Evolutionary conservation across 1,140 invertebrate species (phyloP).

Genomic region (Leptoteleia sp.): DNA sequence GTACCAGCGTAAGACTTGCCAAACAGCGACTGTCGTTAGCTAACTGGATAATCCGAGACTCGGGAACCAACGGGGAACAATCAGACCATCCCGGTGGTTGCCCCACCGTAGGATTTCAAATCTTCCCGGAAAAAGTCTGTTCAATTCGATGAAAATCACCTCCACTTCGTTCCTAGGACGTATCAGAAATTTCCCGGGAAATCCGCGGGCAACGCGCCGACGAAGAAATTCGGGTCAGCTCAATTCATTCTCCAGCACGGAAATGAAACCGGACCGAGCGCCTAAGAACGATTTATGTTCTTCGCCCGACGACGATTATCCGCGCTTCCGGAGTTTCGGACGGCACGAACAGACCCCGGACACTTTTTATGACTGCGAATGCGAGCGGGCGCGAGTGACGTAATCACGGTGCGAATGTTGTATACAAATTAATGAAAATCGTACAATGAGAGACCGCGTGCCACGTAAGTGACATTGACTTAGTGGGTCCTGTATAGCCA

Average conservation of each 20-base stretch:
- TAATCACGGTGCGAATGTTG: slow-evolving; percentile 32
- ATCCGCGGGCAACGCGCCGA: neutral
- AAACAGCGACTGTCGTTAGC: slow-evolving; percentile 2
- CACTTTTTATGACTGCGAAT: slow-evolving; percentile 42
- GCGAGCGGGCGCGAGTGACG: slow-evolving; percentile 30
- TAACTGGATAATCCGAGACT: neutral
- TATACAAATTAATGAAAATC: slow-evolving; percentile 4
- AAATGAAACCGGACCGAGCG: slow-evolving; percentile 23
- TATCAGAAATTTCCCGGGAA: slow-evolving; percentile 4
- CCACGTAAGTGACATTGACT: slow-evolving; percentile 77
- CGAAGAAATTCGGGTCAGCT: slow-evolving; percentile 25
- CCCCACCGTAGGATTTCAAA: neutral
- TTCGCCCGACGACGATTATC: slow-evolving; percentile 9
- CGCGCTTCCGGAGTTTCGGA: neutral
- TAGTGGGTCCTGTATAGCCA: slow-evolving; percentile 81
- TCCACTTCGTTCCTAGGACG: neutral
- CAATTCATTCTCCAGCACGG: slow-evolving; percentile 34
- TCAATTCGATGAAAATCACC: too few species aligned
- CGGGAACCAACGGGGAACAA: neutral
- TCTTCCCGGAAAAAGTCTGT: slow-evolving; percentile 7
- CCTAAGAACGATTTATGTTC: slow-evolving; percentile 14
- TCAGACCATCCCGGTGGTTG: neutral
- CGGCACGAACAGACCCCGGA: neutral
- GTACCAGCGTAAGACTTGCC: neutral
- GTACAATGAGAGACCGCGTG: slow-evolving; percentile 76